Evolutionary conservation across 2,113 vertebrate species (phyloP), one percentile per base, ranked within the genome.

Genomic region (Indri indri): DNA sequence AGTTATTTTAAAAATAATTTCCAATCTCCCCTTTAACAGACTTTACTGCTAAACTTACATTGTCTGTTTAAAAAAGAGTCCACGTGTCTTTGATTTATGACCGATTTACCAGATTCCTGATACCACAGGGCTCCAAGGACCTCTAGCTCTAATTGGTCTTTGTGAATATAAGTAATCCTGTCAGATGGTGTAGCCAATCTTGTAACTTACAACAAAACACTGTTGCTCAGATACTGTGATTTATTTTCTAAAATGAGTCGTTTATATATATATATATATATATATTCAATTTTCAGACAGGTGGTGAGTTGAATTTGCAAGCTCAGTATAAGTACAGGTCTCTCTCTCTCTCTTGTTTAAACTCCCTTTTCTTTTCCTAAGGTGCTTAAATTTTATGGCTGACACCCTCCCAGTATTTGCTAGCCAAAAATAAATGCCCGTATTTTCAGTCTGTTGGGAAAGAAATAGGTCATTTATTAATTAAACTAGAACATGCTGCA

Each of bases 1-100:
- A 86, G 59, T 74, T 81, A 52, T 81, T 90, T 95, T 11, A 30
- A 68, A 57, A 92, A 63, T 85, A 77, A 88, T 88, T 80, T 85
- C 34, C 47, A 77, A 2, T 74, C 42, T 90, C 37, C 6, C 42
- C n/a, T 90, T 73, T 74, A 85, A 92, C 57, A 96, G 54, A 74
- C 10, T 94, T 84, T 61, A 22, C 57, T 86, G n/a, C 52, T 92
- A 86, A 94, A 20, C 14, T 40, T 59, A 61, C 37, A 76, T 86
- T 88, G 25, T 87, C 17, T 94, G 13, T 70, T 87, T 63, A 65
- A 42, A 63, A 71, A 91, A 45, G 6, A 17, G 27, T 42, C 6
- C 1, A 22, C 2, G 40, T 20, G 32, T 81, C 45, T 88, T 95
- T 66, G 30, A 45, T 90, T 73, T 85, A 50, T 59, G 54, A 52